These are phyloP conservation scores for Nebria brevicollis DNA, from an alignment of 2,888 invertebrate genomes.

Conservation along the genomic window DNA sequence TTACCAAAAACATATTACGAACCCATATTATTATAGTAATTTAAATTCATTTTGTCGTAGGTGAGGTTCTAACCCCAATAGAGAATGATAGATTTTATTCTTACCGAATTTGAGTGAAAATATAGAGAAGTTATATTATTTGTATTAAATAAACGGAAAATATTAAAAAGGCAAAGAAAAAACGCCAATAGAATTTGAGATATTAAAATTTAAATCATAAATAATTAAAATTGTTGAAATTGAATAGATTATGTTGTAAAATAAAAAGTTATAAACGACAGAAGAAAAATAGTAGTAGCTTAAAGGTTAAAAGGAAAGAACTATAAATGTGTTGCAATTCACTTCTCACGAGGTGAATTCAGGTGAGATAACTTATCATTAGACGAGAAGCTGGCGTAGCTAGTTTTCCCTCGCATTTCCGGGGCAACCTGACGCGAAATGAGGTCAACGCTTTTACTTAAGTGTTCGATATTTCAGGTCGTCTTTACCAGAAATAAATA, in stretches of 20 bases:
- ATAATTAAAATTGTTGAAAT: background rate
- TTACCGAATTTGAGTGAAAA: too few relatives aligned
- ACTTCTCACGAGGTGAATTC: constrained; percentile 15
- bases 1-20: too few relatives aligned
- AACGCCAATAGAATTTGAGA: too few relatives aligned
- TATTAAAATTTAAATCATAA: too few relatives aligned
- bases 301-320: background rate
- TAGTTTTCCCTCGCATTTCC: constrained; percentile 26
- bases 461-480: constrained; percentile 43
- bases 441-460: constrained; percentile 45
- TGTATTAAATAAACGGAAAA: too few relatives aligned
- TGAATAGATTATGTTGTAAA: background rate
- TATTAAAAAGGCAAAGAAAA: too few relatives aligned
- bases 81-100: too few relatives aligned
- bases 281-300: background rate
- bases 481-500: constrained; percentile 5
- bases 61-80: too few relatives aligned
- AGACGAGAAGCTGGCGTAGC: constrained; percentile 25
- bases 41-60: too few relatives aligned
- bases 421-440: constrained; percentile 21
- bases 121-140: too few relatives aligned
- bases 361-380: constrained; percentile 42
- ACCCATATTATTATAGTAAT: too few relatives aligned
- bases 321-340: constrained; percentile 1
- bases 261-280: background rate